phyloP scores from a whole-genome alignment of 2,888 invertebrate species.

The Brenthis hecate region DNA sequence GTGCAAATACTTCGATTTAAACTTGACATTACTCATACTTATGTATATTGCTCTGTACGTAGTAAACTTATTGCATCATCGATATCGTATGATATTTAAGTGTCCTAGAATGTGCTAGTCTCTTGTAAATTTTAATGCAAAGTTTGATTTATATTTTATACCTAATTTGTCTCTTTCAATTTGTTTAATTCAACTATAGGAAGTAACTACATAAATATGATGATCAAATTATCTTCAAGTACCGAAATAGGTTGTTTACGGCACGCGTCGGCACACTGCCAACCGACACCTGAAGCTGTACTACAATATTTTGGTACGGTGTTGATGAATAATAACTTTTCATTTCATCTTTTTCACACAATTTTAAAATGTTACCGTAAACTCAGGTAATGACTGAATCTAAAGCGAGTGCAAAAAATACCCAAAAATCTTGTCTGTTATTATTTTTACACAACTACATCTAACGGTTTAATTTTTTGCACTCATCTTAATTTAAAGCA shows the following conservation, averaged over 20 bases:
- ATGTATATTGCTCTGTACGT: constrained; percentile 18
- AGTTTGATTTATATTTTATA: neutral
- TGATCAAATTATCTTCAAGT: constrained; percentile 63
- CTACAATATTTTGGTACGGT: constrained; percentile 73
- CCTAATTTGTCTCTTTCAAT: neutral
- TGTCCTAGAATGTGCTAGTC: constrained; percentile 9
- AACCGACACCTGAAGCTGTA: constrained; percentile 71
- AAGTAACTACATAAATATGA: constrained; percentile 56
- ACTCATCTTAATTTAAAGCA: too few species aligned
- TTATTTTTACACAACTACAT: neutral
- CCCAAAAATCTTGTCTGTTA: neutral
- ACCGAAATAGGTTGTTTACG: constrained; percentile 81
- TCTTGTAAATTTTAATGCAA: neutral
- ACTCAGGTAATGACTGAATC: constrained; percentile 1
- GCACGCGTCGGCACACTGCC: constrained; percentile 71
- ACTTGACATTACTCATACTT: constrained; percentile 50
- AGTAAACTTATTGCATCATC: constrained; percentile 46
- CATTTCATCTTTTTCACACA: constrained; percentile 40
- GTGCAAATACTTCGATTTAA: constrained; percentile 44
- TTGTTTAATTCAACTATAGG: constrained; percentile 27
- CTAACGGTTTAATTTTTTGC: too few species aligned
- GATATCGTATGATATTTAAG: constrained; percentile 32
- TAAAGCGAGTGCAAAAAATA: neutral
- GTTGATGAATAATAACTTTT: constrained; percentile 60
- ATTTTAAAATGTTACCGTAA: constrained; percentile 12